These are phyloP conservation scores for Ceratoteleas bidentatus DNA, from an alignment of 1,140 invertebrate species.

Conservation along the genomic window DNA sequence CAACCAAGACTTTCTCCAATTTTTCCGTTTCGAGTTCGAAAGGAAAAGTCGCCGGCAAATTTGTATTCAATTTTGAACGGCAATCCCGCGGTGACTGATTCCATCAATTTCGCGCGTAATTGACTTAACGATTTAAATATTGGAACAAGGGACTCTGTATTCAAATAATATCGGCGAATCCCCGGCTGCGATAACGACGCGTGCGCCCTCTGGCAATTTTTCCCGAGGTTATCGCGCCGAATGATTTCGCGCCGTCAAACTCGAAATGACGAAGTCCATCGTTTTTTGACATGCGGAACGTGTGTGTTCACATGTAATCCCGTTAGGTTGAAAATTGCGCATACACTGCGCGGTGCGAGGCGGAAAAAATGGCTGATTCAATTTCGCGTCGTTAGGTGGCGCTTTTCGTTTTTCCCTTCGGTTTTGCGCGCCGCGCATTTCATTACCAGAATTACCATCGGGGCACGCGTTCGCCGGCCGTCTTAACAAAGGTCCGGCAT, in stretches of 20 bases:
- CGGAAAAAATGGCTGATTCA: no score
- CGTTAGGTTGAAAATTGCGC: no score
- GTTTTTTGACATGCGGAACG: no score
- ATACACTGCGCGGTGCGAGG: no score
- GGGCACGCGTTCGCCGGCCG: constrained; percentile 7
- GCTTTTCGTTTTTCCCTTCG: neutral
- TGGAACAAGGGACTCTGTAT: constrained; percentile 39
- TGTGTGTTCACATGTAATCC: no score
- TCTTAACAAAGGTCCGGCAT: constrained; percentile 46
- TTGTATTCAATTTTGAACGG: constrained; percentile 35
- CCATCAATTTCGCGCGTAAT: constrained; percentile 44
- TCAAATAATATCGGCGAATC: constrained; percentile 57
- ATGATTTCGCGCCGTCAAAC: constrained; percentile 44
- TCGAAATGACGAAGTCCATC: constrained; percentile 20
- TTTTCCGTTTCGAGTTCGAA: neutral
- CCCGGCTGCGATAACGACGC: constrained; percentile 35
- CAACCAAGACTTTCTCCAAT: no score
- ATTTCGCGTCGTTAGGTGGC: no score
- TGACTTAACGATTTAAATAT: constrained; percentile 56
- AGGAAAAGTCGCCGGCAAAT: constrained; percentile 25
- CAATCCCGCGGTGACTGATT: constrained; percentile 39
- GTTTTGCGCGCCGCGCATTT: neutral
- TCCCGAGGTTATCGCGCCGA: constrained; percentile 29
- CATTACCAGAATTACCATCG: constrained; percentile 13
- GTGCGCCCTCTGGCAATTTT: constrained; percentile 29